Percentiles rank a stretch among this genome's conserved stretches.
These are phyloP conservation scores for Tapera naevia DNA, from an alignment of 2,797 vertebrate species.

Conservation along the genomic window DNA sequence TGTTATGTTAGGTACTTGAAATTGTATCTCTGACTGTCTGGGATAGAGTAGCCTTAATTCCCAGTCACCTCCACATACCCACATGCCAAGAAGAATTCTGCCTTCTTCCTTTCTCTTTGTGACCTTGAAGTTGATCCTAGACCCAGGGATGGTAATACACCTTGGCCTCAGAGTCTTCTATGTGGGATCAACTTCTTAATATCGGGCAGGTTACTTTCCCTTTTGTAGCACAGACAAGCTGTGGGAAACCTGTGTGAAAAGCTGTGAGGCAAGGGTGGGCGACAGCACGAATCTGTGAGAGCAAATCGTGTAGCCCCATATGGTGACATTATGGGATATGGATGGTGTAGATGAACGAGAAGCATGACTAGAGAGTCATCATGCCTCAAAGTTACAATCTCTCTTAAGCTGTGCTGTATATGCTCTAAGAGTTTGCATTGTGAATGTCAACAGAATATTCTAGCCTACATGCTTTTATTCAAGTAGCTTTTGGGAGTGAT, in stretches of 20 bases:
- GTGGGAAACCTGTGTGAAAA: background rate
- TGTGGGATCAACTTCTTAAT: background rate
- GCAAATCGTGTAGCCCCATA: background rate
- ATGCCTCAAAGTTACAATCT: background rate
- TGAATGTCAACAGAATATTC: background rate
- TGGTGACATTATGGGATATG: background rate
- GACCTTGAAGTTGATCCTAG: background rate
- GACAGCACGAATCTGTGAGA: background rate
- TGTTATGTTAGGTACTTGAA: background rate
- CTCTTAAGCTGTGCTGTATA: background rate
- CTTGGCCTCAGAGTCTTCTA: background rate
- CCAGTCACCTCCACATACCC: background rate
- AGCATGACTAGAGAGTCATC: background rate
- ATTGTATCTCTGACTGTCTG: background rate
- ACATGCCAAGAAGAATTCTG: background rate
- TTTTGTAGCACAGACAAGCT: background rate
- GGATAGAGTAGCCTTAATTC: background rate
- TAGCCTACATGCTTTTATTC: background rate
- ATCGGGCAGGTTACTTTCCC: background rate
- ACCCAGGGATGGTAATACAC: background rate
- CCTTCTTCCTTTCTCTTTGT: background rate
- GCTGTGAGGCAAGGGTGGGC: background rate
- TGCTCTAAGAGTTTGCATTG: background rate
- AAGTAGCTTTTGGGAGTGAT: background rate
- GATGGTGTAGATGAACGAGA: background rate